Conservation (phyloP, 2,888 invertebrate species). For the Eustalomyia histrio region DNA sequence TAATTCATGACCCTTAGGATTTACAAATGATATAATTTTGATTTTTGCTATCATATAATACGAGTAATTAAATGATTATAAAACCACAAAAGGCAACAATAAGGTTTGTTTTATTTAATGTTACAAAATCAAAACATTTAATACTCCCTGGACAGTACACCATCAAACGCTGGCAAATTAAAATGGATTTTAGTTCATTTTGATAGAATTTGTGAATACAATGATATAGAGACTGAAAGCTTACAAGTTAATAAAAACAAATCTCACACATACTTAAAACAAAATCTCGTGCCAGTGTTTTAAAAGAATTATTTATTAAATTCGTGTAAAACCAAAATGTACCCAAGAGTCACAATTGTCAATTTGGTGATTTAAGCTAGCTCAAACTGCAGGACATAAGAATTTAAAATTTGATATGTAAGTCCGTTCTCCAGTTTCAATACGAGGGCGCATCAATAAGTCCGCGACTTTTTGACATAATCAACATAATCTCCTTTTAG, state of each 20-base stretch:
- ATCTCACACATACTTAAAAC: no score
- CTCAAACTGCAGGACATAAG: no score
- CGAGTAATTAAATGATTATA: conserved; percentile 46
- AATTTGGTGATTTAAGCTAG: no score
- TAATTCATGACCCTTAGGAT: background rate
- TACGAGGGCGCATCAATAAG: no score
- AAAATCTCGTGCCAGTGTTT: no score
- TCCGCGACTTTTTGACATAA: no score
- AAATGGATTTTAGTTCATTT: background rate
- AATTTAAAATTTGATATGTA: no score
- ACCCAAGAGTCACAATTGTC: no score
- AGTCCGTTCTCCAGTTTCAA: no score
- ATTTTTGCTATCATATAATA: conserved; percentile 2
- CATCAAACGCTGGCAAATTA: background rate
- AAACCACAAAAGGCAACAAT: conserved; percentile 14
- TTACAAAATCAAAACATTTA: background rate
- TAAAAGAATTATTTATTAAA: no score
- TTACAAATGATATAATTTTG: conserved; percentile 15
- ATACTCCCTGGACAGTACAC: background rate
- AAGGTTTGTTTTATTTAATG: background rate
- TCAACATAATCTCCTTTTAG: no score
- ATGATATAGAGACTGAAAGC: background rate
- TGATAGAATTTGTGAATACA: background rate
- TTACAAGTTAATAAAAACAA: background rate
- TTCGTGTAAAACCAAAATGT: no score